A percentile compares a stretch with the other conserved stretches of the same genome.
These are phyloP conservation scores for Drosophila kepulauana DNA, from an alignment of 1,140 invertebrate genomes.

Conservation along the genomic window DNA sequence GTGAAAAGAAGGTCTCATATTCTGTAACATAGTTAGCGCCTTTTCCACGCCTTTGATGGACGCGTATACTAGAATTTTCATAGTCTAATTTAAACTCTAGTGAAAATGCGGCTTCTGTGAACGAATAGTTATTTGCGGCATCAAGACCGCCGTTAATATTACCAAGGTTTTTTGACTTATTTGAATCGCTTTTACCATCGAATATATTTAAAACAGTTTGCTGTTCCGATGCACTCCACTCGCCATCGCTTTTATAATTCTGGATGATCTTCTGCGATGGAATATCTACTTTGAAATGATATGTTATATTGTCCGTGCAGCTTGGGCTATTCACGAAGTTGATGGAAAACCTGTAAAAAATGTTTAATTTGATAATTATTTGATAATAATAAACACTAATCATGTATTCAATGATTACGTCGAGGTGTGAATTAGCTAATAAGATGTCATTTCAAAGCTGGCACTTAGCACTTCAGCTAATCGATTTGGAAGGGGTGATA, in stretches of 20 bases:
- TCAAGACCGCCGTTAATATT: conserved; percentile 52
- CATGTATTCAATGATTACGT: not conserved
- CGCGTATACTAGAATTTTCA: conserved; percentile 53
- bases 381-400: not conserved
- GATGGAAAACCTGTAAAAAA: conserved; percentile 73
- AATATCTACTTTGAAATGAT: conserved; percentile 77
- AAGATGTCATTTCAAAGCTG: not conserved
- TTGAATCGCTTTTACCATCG: conserved; percentile 65
- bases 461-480: too few relatives aligned
- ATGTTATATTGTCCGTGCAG: conserved; percentile 73
- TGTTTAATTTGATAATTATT: not conserved
- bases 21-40: conserved; percentile 62
- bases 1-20: conserved; percentile 54
- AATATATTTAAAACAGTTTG: conserved; percentile 64
- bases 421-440: conserved; percentile 33
- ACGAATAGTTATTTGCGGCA: conserved; percentile 60
- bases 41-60: conserved; percentile 62
- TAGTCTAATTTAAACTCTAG: conserved; percentile 75
- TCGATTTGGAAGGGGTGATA: too few relatives aligned
- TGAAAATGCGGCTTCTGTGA: conserved; percentile 72
- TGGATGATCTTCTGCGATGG: conserved; percentile 64
- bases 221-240: conserved; percentile 64
- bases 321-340: conserved; percentile 74
- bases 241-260: conserved; percentile 70
- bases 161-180: conserved; percentile 25